Evolutionary conservation across 2,888 invertebrate species (phyloP).

Genomic region (Drosophila rellima): DNA sequence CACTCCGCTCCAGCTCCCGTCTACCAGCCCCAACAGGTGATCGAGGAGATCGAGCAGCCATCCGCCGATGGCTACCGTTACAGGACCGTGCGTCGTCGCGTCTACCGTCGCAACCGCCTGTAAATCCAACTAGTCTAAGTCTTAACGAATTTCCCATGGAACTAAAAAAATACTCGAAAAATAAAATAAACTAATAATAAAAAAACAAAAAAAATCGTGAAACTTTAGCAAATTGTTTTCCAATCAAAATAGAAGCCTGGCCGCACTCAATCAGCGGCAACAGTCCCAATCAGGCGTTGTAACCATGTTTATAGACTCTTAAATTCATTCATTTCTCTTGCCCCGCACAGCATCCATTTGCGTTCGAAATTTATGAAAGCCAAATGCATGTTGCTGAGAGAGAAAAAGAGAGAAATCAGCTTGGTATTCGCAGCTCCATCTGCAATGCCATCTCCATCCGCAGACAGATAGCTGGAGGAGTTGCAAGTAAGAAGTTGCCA

Average conservation of each 20-base stretch:
- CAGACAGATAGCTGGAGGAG: conserved; percentile 67
- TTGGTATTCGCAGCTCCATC: conserved; percentile 49
- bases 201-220: conserved; percentile 52
- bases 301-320: conserved; percentile 50
- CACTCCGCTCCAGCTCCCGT: conserved; percentile 42
- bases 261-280: conserved; percentile 59
- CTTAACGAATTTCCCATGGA: conserved; percentile 65
- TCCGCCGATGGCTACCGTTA: conserved; percentile 81
- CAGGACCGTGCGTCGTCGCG: conserved; percentile 80
- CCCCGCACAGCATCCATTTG: conserved; percentile 37
- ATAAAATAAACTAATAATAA: conserved; percentile 32
- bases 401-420: conserved; percentile 65
- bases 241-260: conserved; percentile 62
- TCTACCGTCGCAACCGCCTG: conserved; percentile 75
- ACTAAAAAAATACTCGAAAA: conserved; percentile 34
- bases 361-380: conserved; percentile 74
- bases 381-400: conserved; percentile 40
- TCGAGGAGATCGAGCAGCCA: conserved; percentile 75
- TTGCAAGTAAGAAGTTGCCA: conserved; percentile 48
- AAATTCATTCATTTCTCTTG: conserved; percentile 29
- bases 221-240: conserved; percentile 73
- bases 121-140: conserved; percentile 52
- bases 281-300: conserved; percentile 43
- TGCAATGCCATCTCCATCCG: conserved; percentile 19
- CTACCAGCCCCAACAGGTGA: conserved; percentile 42